Percentiles rank a stretch among this genome's conserved stretches.
These are phyloP conservation scores for Cheilosia grossa DNA, from an alignment of 2,888 invertebrate species.

Conservation along the genomic window DNA sequence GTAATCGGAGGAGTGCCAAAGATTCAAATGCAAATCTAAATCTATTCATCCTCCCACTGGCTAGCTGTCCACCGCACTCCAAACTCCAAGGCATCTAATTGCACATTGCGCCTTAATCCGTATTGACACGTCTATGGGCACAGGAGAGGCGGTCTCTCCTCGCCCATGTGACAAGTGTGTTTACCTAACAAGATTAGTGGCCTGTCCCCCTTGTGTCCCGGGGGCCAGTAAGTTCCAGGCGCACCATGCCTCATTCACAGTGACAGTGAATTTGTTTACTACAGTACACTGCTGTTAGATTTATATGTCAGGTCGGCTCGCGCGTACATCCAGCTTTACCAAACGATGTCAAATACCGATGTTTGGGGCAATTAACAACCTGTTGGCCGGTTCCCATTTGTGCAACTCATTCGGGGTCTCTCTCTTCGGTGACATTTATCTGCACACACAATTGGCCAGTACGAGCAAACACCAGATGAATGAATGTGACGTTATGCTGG, in stretches of 20 bases:
- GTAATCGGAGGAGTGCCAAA: background rate
- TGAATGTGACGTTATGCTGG: conserved; percentile 19
- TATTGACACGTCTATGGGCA: conserved; percentile 28
- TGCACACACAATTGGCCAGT: background rate
- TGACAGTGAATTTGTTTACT: conserved; percentile 15
- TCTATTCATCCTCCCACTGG: background rate
- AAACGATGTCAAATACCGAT: conserved; percentile 52
- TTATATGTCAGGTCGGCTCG: conserved; percentile 34
- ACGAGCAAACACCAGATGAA: background rate
- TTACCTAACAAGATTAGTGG: conserved; percentile 37
- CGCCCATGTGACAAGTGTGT: conserved; percentile 11
- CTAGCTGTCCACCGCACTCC: conserved; percentile 1
- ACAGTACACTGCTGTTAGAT: conserved; percentile 17
- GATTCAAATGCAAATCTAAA: conserved; percentile 5
- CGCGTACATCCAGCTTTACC: conserved; percentile 22
- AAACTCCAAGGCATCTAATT: background rate
- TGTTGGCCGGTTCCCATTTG: conserved; percentile 14
- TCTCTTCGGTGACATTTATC: conserved; percentile 19
- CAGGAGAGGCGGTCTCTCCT: conserved; percentile 11
- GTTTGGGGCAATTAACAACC: conserved; percentile 47
- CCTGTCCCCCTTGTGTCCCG: background rate
- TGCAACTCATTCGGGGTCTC: conserved; percentile 13
- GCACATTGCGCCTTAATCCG: conserved; percentile 12
- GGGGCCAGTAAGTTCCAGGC: conserved; percentile 11
- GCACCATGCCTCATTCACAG: conserved; percentile 6